A percentile compares a stretch with the other conserved stretches of the same genome.
These are phyloP conservation scores for Eolophus roseicapilla DNA, from an alignment of 2,113 vertebrate species.

Conservation along the genomic window DNA sequence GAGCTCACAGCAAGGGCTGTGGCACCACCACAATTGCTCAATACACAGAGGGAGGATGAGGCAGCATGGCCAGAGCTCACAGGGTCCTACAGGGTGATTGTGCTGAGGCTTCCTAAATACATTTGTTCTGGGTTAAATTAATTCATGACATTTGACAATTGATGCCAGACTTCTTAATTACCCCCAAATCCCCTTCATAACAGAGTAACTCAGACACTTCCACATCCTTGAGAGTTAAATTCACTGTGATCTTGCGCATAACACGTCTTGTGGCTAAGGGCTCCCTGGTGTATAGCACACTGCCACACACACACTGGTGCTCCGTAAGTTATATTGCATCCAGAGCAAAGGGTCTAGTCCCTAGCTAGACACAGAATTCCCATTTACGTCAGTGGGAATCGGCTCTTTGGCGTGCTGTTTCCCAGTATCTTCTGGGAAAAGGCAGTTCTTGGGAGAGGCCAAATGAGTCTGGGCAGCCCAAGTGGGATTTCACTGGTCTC, in stretches of 20 bases:
- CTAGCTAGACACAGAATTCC: not conserved
- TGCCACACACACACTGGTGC: not conserved
- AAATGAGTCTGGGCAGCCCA: not conserved
- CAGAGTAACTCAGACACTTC: not conserved
- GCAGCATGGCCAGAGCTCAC: not conserved
- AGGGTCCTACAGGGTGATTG: not conserved
- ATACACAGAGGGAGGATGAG: not conserved
- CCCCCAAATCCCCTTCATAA: not conserved
- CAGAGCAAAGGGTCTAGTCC: not conserved
- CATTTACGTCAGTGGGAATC: not conserved
- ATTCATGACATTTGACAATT: not conserved
- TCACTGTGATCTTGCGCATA: accelerated
- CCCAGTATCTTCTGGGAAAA: not conserved
- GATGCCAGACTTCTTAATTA: not conserved
- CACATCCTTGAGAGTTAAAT: not conserved
- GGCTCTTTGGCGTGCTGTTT: not conserved
- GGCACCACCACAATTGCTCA: not conserved
- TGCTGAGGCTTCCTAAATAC: not conserved
- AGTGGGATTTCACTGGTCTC: not conserved
- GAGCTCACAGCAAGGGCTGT: not conserved
- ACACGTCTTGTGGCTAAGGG: not conserved
- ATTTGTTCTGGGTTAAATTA: not conserved
- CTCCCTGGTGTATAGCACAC: not conserved
- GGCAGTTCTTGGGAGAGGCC: not conserved
- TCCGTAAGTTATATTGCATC: not conserved